These are phyloP conservation scores for Danionella cerebrum DNA, from an alignment of 2,113 vertebrate species.

Conservation along the genomic window DNA sequence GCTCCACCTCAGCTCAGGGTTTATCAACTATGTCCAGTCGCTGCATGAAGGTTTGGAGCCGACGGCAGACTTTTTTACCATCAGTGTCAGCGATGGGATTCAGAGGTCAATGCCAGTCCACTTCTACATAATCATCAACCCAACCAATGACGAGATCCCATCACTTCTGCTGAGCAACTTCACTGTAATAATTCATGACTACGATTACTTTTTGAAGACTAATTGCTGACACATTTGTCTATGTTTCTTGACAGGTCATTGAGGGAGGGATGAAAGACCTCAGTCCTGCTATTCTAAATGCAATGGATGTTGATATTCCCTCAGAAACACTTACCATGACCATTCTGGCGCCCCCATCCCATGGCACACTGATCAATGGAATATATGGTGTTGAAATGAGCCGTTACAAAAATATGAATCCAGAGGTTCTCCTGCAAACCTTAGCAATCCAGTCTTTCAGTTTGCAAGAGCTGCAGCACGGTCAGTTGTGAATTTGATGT, in stretches of 20 bases:
- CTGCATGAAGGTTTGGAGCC: conserved; percentile 51
- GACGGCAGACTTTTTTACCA: conserved; percentile 46
- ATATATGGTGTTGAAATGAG: conserved; percentile 37
- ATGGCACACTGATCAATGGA: conserved; percentile 49
- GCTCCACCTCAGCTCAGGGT: conserved; percentile 53
- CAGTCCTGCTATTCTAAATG: conserved; percentile 45
- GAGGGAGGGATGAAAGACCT: conserved; percentile 51
- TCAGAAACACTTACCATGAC: conserved; percentile 46
- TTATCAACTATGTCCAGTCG: conserved; percentile 58
- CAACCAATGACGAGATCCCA: conserved; percentile 59
- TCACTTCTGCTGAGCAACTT: conserved; percentile 57
- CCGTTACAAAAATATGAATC: conserved; percentile 39
- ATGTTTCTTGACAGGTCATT: conserved; percentile 51
- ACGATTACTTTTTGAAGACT: too few relatives aligned
- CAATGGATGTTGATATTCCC: conserved; percentile 50
- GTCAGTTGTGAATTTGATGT: conserved; percentile 30
- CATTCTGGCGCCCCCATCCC: conserved; percentile 39
- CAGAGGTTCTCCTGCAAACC: conserved; percentile 38
- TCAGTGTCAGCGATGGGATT: conserved; percentile 61
- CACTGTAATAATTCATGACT: too few relatives aligned
- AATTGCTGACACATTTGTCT: neutral
- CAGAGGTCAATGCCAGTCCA: conserved; percentile 54
- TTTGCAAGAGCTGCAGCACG: conserved; percentile 48
- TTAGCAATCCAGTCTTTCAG: conserved; percentile 52
- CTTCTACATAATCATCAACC: conserved; percentile 64